Evolutionary conservation across 2,888 invertebrate genomes (phyloP), one percentile per base, ranked within the genome.

Genomic region (Apantesis nais): DNA sequence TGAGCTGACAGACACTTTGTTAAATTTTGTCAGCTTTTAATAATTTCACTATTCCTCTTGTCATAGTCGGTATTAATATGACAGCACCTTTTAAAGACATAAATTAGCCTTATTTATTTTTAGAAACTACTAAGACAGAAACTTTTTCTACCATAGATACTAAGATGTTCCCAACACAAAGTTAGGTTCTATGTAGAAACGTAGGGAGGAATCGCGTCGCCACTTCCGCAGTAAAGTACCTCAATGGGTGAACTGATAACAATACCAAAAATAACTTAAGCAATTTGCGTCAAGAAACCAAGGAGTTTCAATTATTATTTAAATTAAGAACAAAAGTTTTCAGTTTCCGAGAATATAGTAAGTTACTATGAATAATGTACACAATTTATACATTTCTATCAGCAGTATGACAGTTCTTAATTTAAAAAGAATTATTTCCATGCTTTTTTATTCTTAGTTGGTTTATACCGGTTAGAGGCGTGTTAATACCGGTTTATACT

Each of bases 311-410:
- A 37, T 39, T n/a, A 62, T 39, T n/a, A 37, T 62, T 62, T 62
- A 37, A 62, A 37, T 62, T 62, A 62, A 62, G 25, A n/a, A 62
- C n/a, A n/a, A 39, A 62, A 37, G 62, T 39, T 62, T 62, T 22
- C 12, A 62, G 39, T 62, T 62, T 14, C 62, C n/a, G 14, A 25
- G 8, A 29, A 58, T 16, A 58, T 29, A 29, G 12, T 25, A 25
- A 55, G 25, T 29, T 1, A 14, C 29, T 58, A 58, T 1, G 14
- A 29, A 58, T 25, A 55, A 48, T 48, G n/a, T n/a, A 44, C 55
- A 55, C 0, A 11, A 14, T 12, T n/a, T 52, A n/a, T 52, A 48
- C n/a, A n/a, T 14, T 55, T 48, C 8, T 52, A 52, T n/a, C 2
- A 2, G 3, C 2, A n/a, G 9, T n/a, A 11, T 0, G 22, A n/a